Evolutionary conservation across 2,797 vertebrate species (phyloP), one percentile per base, ranked within the genome.

Genomic region (Hozukius guyotensis): DNA sequence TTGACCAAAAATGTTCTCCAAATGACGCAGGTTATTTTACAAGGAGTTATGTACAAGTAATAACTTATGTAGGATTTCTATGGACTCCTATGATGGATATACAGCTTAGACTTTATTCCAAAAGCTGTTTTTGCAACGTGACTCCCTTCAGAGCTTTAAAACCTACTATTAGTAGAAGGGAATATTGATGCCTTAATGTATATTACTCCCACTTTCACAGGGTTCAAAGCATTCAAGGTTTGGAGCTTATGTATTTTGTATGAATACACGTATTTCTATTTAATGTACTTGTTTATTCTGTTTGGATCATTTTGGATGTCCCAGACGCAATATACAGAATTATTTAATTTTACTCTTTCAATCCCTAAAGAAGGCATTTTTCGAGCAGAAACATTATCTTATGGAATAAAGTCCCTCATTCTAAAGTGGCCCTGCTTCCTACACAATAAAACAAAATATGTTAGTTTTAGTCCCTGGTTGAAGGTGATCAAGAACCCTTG

Each of bases 401-500:
- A 68, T 24, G 12, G 18, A 81, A 65, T 67, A 61, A 72, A 38
- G 32, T 64, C 31, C 16, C 10, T 70, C 49, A 55, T 24, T 59
- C 25, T 62, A 4, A 75, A 56, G 16, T 27, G 67, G 13, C 69
- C 11, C 13, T 9, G 4, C 34, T 80, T 69, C 31, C 52, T 56
- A 1, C 60, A 62, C 31, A 81, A 75, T 75, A 70, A 74, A 80
- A 86, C 25, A 60, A 72, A 80, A 61, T 57, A 57, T 83, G 82
- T 83, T 81, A 46, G 91, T 89, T 91, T 84, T 1, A 71, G 66
- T 72, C 69, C 22, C 57, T 73, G 31, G 49, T 66, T 78, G 56
- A 88, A 84, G 84, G 69, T 80, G 80, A 89, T 90, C 80, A 87
- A 87, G 71, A 81, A 60, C 73, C 77, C 66, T 80, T 55, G 66